phyloP scores from a whole-genome alignment of 2,797 vertebrate species.

The Pteronotus mesoamericanus region DNA sequence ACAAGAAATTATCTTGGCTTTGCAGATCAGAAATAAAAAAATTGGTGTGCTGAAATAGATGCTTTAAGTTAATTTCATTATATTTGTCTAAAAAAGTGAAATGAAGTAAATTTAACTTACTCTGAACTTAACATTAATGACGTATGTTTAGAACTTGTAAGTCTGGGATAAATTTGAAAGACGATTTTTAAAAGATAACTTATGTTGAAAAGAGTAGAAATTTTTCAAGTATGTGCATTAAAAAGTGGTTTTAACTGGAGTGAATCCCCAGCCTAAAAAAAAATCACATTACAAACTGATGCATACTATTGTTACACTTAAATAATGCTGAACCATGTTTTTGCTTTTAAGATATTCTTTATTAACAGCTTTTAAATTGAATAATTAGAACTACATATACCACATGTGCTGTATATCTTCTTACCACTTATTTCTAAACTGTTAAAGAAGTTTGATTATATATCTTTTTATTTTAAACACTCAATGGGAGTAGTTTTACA shows the following conservation, averaged over 20 bases:
- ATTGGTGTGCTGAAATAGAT: background rate
- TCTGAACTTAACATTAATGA: background rate
- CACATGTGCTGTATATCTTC: background rate
- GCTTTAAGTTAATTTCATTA: slow-evolving; percentile 13
- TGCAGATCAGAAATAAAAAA: slow-evolving; percentile 10
- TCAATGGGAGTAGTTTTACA: background rate
- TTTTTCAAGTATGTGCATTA: background rate
- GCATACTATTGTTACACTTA: background rate
- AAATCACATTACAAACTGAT: background rate
- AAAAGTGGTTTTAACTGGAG: slow-evolving; percentile 10
- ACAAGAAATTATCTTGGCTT: background rate
- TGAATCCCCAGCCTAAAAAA: background rate
- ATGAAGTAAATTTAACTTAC: background rate
- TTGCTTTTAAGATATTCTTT: background rate
- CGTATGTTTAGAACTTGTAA: slow-evolving; percentile 21
- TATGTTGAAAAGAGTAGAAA: slow-evolving; percentile 13
- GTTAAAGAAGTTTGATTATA: slow-evolving; percentile 13
- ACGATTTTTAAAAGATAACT: slow-evolving; percentile 27
- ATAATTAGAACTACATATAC: background rate
- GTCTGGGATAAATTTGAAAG: slow-evolving; percentile 35
- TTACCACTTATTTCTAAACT: background rate
- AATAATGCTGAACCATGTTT: background rate
- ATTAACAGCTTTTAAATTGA: slow-evolving; percentile 34
- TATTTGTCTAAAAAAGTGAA: background rate
- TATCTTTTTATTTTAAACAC: slow-evolving; percentile 18